Base-by-base conservation (phyloP, 2,888 invertebrate genomes). In the Esperia sulphurella region DNA sequence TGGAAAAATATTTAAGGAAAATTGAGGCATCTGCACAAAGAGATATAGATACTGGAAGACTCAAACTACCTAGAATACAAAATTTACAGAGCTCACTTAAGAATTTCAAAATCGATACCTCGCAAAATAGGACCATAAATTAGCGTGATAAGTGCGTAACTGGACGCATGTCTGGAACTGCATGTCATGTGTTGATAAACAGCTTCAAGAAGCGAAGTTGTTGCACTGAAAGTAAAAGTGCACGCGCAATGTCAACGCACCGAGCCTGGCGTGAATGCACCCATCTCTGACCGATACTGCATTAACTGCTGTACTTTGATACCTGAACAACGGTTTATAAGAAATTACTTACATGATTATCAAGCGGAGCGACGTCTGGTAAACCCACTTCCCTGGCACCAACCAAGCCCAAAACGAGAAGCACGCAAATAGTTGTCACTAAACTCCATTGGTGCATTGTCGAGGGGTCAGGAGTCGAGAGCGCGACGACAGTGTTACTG, bases 401-500 rank as follows among this genome's bases (percentile, higher is more conserved):
- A 50, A 55, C 55, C 50, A 67, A 58, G 53, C 56, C 61, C 51
- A 76, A 59, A 58, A 73, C 65, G 64, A 85, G 71, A 61, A 80
- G 61, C 80, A 88, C 84, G 77, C 72, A 70, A 65, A 79, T 71
- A 63, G 78, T 67, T 70, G 71, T 76, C 83, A 87, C 83, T 66
- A 79, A 67, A 76, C 76, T 83, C 86, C 88, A 88, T 84, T 71
- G 73, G 83, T 84, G 85, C 88, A 89, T 89, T 74, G 79, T 86
- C 21, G 21, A 21, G 21, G 21, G 21, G 21, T 21, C 77, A 21
- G 21, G 21, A 5, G 21, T 21, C 77, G 81, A 65, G 69, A 70
- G 64, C 68, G 58, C 66, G 61, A 58, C 65, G 61, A 64, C 64
- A 41, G 42, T 51, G 52, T 39, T 52, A 45, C 37, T 55, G 72